A percentile compares a stretch with the other conserved stretches of the same genome.
phyloP scores from a whole-genome alignment of 2,888 invertebrate genomes.

The Melieria omissa region DNA sequence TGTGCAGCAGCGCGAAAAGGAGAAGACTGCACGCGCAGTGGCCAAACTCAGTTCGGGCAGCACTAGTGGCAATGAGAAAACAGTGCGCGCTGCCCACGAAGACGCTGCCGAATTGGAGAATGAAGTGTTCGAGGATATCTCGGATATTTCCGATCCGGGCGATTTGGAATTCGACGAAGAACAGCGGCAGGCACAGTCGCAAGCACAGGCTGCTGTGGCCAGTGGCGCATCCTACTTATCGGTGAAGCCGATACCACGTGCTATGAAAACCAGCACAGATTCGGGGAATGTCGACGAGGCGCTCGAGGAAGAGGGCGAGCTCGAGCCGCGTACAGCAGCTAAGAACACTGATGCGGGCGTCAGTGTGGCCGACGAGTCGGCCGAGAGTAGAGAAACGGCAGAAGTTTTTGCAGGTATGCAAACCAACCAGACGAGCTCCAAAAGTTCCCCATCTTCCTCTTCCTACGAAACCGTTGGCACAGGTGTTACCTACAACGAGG shows the following conservation, averaged over 20 bases:
- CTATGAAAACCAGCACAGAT: slow-evolving; percentile 66
- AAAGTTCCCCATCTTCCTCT: slow-evolving; percentile 63
- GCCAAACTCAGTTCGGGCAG: slow-evolving; percentile 86
- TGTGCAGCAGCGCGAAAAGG: slow-evolving; percentile 83
- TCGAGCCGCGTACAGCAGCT: slow-evolving; percentile 17
- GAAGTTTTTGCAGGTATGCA: not conserved
- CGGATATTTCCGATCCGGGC: slow-evolving; percentile 69
- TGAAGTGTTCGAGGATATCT: slow-evolving; percentile 70
- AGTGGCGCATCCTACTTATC: slow-evolving; percentile 44
- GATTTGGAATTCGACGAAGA: slow-evolving; percentile 61
- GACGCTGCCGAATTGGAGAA: slow-evolving; percentile 70
- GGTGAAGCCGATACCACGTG: slow-evolving; percentile 60
- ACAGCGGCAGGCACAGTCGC: slow-evolving; percentile 44
- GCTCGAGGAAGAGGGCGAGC: slow-evolving; percentile 62
- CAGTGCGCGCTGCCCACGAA: slow-evolving; percentile 67
- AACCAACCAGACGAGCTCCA: slow-evolving; percentile 10
- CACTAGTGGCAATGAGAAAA: slow-evolving; percentile 69
- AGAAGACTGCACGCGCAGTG: slow-evolving; percentile 85
- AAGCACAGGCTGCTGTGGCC: slow-evolving; percentile 24
- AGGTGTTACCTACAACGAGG: slow-evolving; percentile 53
- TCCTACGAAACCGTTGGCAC: slow-evolving; percentile 66
- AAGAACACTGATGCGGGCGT: slow-evolving; percentile 34
- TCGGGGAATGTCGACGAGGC: slow-evolving; percentile 65
- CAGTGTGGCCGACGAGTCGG: slow-evolving; percentile 13
- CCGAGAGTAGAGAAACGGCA: not conserved